Conservation (phyloP, 2,888 invertebrate genomes). For the Idaea straminata region DNA sequence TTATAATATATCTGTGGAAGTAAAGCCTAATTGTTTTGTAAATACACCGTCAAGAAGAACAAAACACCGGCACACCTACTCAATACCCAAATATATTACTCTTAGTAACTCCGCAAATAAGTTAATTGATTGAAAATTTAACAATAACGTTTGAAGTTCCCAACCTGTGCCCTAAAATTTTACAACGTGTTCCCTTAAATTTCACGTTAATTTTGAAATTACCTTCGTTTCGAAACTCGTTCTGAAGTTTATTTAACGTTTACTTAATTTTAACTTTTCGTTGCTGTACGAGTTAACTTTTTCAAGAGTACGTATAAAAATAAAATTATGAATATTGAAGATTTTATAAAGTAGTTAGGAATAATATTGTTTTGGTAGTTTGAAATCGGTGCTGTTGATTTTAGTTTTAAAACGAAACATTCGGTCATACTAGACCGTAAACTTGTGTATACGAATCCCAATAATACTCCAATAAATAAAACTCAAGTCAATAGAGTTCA, state of each 20-base stretch:
- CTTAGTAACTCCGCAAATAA: not conserved
- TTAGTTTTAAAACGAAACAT: too few relatives aligned
- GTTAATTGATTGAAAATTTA: conserved; percentile 1
- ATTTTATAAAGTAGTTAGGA: not conserved
- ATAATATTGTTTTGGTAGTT: not conserved
- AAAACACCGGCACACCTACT: conserved; percentile 19
- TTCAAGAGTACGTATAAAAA: not conserved
- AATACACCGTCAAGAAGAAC: conserved; percentile 40
- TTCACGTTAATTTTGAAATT: not conserved
- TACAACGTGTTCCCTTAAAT: not conserved
- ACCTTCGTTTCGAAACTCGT: not conserved
- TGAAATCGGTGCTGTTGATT: not conserved
- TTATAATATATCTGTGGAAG: not conserved
- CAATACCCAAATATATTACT: conserved; percentile 18
- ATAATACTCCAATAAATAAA: too few relatives aligned
- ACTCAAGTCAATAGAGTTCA: too few relatives aligned
- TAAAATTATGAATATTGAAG: not conserved
- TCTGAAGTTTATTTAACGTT: conserved; percentile 1
- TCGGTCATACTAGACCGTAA: too few relatives aligned
- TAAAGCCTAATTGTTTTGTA: conserved; percentile 35
- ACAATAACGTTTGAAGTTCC: not conserved
- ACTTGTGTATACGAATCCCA: too few relatives aligned
- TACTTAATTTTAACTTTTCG: not conserved
- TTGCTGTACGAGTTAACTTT: not conserved
- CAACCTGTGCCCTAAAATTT: conserved; percentile 1